These are phyloP conservation scores for Epinotia brunnichana DNA, from an alignment of 2,888 invertebrate species.

Conservation along the genomic window DNA sequence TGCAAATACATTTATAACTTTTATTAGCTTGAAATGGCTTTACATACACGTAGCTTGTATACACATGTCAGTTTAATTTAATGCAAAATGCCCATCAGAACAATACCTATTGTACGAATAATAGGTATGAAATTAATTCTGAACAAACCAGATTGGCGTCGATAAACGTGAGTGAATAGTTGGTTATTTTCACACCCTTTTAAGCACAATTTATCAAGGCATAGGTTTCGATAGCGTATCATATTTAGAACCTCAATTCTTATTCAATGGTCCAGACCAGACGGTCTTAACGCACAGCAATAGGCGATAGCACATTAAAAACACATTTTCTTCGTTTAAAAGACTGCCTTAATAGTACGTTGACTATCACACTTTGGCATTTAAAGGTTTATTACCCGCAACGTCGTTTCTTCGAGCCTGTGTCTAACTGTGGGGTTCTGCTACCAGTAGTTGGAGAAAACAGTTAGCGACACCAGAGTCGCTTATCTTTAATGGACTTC, in stretches of 20 bases:
- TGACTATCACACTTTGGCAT: conserved; percentile 3
- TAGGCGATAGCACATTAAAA: conserved; percentile 9
- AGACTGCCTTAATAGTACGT: not conserved
- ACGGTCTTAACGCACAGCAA: not conserved
- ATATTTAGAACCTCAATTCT: not conserved
- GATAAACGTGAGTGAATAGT: not conserved
- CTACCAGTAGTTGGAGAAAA: conserved; percentile 15
- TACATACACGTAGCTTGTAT: not conserved
- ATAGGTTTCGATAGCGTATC: not conserved
- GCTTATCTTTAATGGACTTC: conserved; percentile 23
- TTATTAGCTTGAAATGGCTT: not conserved
- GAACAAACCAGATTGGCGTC: not conserved
- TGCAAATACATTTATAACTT: not conserved
- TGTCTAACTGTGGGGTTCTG: conserved; percentile 5
- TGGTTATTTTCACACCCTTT: not conserved
- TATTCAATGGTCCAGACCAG: not conserved
- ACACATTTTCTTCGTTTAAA: conserved; percentile 25
- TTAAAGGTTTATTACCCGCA: conserved; percentile 6
- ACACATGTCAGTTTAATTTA: too few species aligned
- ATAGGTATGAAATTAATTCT: too few species aligned
- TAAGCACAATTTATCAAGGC: not conserved
- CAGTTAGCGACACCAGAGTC: conserved; percentile 25
- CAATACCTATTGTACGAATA: not conserved
- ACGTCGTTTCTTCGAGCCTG: conserved; percentile 7
- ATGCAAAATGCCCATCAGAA: too few species aligned